phyloP scores from a whole-genome alignment of 1,140 invertebrate species.

The Globodera rostochiensis region DNA sequence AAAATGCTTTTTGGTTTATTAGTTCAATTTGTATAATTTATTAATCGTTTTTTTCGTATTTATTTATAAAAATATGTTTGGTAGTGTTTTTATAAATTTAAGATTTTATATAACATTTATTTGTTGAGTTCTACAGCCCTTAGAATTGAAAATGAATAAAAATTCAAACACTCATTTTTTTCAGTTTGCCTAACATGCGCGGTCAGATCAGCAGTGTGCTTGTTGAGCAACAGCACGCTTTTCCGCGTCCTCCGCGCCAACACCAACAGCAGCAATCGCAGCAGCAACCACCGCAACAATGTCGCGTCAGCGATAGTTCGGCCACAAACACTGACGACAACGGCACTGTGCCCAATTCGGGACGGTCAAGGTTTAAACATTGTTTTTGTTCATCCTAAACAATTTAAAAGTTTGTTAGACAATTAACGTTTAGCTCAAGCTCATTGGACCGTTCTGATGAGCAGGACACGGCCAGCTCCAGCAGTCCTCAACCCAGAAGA shows the following conservation, averaged over 20 bases:
- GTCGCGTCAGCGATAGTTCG: not conserved
- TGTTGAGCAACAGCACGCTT: not conserved
- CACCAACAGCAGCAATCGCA: not conserved
- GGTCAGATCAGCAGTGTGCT: not conserved
- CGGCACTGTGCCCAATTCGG: constrained; percentile 15
- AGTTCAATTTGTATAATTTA: no score
- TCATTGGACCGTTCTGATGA: constrained; percentile 3
- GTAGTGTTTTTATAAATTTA: no score
- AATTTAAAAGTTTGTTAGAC: not conserved
- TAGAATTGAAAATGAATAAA: not conserved
- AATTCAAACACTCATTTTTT: not conserved
- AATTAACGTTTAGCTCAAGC: constrained; percentile 8
- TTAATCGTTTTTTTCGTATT: no score
- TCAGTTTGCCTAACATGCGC: not conserved
- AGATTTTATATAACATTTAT: no score
- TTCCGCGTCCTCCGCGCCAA: not conserved
- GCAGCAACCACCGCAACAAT: not conserved
- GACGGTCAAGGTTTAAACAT: not conserved
- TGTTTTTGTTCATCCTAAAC: not conserved
- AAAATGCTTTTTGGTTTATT: no score
- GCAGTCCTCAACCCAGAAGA: constrained; percentile 12
- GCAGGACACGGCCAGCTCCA: constrained; percentile 18
- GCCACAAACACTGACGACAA: not conserved
- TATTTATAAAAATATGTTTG: no score
- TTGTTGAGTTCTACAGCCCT: no score